Conservation (phyloP, 2,888 invertebrate genomes). For the Ectobius pallidus region DNA sequence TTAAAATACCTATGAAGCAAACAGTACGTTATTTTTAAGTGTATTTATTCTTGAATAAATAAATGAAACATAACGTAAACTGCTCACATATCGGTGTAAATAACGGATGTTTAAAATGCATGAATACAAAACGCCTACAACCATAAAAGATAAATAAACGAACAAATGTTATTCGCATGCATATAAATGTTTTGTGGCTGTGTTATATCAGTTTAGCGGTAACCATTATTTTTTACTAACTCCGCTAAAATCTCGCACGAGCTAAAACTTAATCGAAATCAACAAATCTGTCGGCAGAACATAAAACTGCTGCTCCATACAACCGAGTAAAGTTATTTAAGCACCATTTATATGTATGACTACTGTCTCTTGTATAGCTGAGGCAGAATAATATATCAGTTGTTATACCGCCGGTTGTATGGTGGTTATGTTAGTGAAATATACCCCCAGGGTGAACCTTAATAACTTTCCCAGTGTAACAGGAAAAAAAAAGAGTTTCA, state of each 20-base stretch:
- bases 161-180: too few relatives aligned
- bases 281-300: background rate
- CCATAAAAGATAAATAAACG: too few relatives aligned
- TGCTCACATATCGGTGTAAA: too few relatives aligned
- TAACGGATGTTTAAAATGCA: too few relatives aligned
- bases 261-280: background rate
- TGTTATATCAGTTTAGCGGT: too few relatives aligned
- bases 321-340: background rate
- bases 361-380: background rate
- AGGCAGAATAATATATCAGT: background rate
- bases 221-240: too few relatives aligned
- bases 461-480: background rate
- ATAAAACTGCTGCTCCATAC: background rate
- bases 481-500: background rate
- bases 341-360: constrained; percentile 7
- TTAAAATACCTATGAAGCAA: too few relatives aligned
- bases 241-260: background rate
- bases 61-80: too few relatives aligned
- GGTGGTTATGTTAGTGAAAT: background rate
- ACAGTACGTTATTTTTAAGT: too few relatives aligned
- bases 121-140: too few relatives aligned
- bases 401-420: background rate
- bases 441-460: background rate
- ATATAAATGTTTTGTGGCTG: too few relatives aligned
- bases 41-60: too few relatives aligned